Conservation (phyloP, 1,140 invertebrate species). For the Popillia japonica region DNA sequence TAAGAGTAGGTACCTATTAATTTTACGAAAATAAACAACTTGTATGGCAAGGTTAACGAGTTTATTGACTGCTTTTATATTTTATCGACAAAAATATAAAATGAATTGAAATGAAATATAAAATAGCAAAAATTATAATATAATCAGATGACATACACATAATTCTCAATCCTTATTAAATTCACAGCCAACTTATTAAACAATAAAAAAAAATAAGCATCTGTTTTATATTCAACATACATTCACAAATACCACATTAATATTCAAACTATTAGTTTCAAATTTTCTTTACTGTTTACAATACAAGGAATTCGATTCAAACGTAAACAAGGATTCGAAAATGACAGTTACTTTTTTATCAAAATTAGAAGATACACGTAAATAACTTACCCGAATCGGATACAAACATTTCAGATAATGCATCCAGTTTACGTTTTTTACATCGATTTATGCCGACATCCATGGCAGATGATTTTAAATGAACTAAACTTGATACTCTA, state of each 20-base stretch:
- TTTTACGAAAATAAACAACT: conserved; percentile 1
- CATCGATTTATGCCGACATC: neutral
- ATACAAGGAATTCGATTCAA: no score
- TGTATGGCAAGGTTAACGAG: conserved; percentile 5
- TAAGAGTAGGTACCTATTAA: neutral
- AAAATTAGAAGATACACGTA: neutral
- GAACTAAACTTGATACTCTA: neutral
- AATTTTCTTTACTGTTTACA: no score
- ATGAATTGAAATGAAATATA: neutral
- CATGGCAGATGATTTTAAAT: neutral
- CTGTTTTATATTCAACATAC: no score
- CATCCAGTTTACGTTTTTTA: conserved; percentile 17
- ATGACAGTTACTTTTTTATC: neutral
- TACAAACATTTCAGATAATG: neutral
- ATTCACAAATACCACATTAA: neutral
- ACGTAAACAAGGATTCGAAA: neutral
- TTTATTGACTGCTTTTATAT: conserved; percentile 10
- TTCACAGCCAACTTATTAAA: no score
- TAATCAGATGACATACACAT: no score
- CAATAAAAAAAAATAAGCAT: no score
- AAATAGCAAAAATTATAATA: no score
- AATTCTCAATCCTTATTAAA: no score
- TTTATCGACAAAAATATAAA: no score
- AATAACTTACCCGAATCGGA: neutral
- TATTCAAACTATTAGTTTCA: neutral